A percentile compares a stretch with the other conserved stretches of the same genome.
These are phyloP conservation scores for Polia nebulosa DNA, from an alignment of 2,888 invertebrate genomes.

Conservation along the genomic window DNA sequence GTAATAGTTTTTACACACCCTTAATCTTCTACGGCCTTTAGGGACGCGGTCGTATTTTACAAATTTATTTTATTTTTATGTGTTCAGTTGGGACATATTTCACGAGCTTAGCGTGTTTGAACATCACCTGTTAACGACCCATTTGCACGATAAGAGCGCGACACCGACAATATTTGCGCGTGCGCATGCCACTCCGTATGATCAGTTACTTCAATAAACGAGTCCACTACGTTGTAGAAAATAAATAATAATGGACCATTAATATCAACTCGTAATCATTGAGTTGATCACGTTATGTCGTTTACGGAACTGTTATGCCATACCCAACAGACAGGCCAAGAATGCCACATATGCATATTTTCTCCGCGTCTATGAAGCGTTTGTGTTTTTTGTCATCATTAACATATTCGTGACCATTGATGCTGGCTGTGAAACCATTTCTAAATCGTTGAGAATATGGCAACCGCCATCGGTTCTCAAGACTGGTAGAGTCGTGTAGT, in stretches of 20 bases:
- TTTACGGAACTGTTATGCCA: constrained; percentile 43
- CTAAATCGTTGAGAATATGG: constrained; percentile 33
- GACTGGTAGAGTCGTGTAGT: constrained; percentile 58
- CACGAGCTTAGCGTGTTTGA: constrained; percentile 48
- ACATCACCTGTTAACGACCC: constrained; percentile 68
- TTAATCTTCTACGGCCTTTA: constrained; percentile 77
- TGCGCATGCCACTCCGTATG: constrained; percentile 62
- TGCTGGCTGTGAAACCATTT: constrained; percentile 49
- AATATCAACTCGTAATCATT: constrained; percentile 28
- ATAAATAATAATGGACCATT: constrained; percentile 9
- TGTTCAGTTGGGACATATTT: constrained; percentile 33
- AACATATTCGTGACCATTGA: constrained; percentile 52
- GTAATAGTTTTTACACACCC: constrained; percentile 88
- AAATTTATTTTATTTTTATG: constrained; percentile 45
- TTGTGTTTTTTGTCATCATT: constrained; percentile 48
- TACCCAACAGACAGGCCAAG: constrained; percentile 46
- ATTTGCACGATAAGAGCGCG: constrained; percentile 68
- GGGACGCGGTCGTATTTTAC: constrained; percentile 60
- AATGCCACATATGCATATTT: constrained; percentile 66
- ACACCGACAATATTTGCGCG: constrained; percentile 72
- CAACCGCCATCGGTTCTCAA: constrained; percentile 42
- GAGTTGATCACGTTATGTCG: constrained; percentile 43
- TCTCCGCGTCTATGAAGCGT: constrained; percentile 48
- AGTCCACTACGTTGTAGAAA: constrained; percentile 38
- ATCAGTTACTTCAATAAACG: constrained; percentile 62